phyloP scores from a whole-genome alignment of 2,113 vertebrate genomes.

The Falcunculus frontatus region DNA sequence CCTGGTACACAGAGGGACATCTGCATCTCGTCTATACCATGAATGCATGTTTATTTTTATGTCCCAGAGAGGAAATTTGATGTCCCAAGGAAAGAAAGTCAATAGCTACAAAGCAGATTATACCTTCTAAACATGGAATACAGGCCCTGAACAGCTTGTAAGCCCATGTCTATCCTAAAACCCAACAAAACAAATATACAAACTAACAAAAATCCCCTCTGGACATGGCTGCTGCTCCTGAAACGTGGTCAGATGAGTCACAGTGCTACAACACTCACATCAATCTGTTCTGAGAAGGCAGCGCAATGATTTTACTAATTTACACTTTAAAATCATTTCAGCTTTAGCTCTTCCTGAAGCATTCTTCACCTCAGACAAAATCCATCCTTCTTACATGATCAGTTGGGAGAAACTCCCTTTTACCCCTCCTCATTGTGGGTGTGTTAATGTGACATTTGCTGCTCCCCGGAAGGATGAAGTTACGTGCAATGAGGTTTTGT shows the following conservation, averaged over 20 bases:
- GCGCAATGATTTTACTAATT: neutral
- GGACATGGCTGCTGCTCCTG: neutral
- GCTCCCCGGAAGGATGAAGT: neutral
- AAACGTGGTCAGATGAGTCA: neutral
- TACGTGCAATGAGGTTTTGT: neutral
- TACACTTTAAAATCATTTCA: neutral
- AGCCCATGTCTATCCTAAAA: neutral
- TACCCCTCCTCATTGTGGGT: neutral
- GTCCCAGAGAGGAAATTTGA: neutral
- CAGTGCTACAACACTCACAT: neutral
- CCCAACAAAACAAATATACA: neutral
- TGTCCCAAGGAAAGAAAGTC: neutral
- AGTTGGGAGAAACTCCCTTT: neutral
- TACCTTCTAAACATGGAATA: neutral
- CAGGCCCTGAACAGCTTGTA: neutral
- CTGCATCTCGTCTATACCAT: neutral
- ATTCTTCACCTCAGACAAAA: neutral
- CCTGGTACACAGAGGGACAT: neutral
- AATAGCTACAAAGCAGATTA: neutral
- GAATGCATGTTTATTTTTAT: neutral
- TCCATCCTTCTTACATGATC: neutral
- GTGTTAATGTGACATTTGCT: neutral
- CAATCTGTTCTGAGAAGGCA: neutral
- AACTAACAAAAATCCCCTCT: neutral
- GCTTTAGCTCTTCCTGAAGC: neutral